Base-by-base conservation (phyloP, 35 echinoderm and acorn worm species). In the Apostichopus parvimensis region DNA sequence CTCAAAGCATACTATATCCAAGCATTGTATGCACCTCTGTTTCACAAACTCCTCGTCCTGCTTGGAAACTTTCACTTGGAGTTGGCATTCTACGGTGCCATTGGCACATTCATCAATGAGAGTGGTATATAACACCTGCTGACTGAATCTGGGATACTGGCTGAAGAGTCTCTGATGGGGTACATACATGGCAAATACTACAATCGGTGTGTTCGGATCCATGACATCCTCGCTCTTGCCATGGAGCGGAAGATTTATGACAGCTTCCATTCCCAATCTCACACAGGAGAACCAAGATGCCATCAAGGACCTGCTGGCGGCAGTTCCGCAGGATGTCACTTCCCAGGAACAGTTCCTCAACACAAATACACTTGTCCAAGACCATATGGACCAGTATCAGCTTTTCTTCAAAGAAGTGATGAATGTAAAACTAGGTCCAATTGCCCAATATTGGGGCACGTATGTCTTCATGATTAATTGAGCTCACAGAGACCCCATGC, bases 401-500 rank as follows among this genome's bases (percentile, higher is more conserved):
- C 3, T 78, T 25, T 95, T 87, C 88, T 95, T 93, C 45, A 77
- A 77, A 6, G 80, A 79, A 0, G 87, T 93, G 64, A 93, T 93
- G 87, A 76, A 89, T 72, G 94, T 92, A 15, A 71, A 21, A 66
- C 83, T 93, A 25, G 94, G 94, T 12, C 79, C 80, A 65, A 95
- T 87, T 57, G 88, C 87, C 26, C 92, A 91, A 61, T 93, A 79
- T 87, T 93, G 92, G 92, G 4, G 92, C 56, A 66, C 24, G 15
- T 95, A 95, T 87, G 87, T 95, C 10, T 95, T 91, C 80, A 77
- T 91, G 94, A 91, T 95, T 18, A 95, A 95, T 72, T 70, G 87
- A 56, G 17, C 93, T 34, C 92, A 93, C 72, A 80, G 71, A 66
- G 88, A 93, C 21, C 88, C 93, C 15, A 87, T 91, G 92, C 78